Evolutionary conservation across 2,888 invertebrate species (phyloP), one percentile per base, ranked within the genome.

Genomic region (Suillia variegata): DNA sequence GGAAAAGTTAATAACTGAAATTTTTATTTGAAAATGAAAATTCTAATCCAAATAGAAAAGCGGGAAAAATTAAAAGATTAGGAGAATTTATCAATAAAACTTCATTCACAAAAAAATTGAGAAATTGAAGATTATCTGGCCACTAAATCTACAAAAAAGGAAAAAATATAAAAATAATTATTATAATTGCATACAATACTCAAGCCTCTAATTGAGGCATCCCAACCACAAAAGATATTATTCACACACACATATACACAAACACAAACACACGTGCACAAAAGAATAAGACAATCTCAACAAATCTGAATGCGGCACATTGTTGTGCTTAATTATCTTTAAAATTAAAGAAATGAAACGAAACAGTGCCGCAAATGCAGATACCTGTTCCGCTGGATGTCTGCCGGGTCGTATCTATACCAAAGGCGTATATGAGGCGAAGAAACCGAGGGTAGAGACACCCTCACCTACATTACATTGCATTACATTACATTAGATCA

Each of bases 261-360:
- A 18, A 3, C 24, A 24, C 18, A 8, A n/a, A 3, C 45, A 13
- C 45, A 38, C 38, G 38, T n/a, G 45, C 17, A 45, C 38, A 12
- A 38, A 38, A 21, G 31, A 15, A 15, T 21, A 31, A 51, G 51
- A n/a, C 38, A 56, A 55, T 60, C 45, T 50, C 50, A 54, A 59
- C 50, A 67, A 73, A 73, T 71, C 72, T 66, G 72, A 72, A 74
- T 71, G 70, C 33, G 68, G 66, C 72, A 69, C 67, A 72, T 74
- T 74, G 74, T 74, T 75, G 73, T 62, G 71, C 76, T 75, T 75
- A 73, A 75, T 75, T 75, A 75, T 75, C 72, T 67, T 67, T 59
- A 64, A 75, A 70, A 74, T 74, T 73, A 70, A 71, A 71, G 12
- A 71, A 55, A 54, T 71, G 48, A 17, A 45, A 18, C 45, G 5